These are phyloP conservation scores for Brachionus plicatilis DNA, from an alignment of 1,140 invertebrate genomes.

Conservation along the genomic window DNA sequence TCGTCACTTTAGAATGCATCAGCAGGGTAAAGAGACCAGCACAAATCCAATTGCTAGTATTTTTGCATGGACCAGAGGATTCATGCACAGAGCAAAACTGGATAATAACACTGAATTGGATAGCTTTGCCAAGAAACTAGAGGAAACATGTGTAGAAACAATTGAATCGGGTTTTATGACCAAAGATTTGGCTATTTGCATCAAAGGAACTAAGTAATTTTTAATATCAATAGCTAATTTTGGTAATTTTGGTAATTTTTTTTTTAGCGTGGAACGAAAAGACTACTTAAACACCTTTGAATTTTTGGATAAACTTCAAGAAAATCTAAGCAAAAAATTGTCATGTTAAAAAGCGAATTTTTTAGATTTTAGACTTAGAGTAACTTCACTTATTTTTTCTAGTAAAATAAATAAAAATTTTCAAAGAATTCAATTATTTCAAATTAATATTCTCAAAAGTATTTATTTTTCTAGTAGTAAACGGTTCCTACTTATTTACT, in stretches of 20 bases:
- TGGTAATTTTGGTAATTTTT: neutral
- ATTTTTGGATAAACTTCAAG: constrained; percentile 89
- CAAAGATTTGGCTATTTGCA: constrained; percentile 97
- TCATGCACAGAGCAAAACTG: constrained; percentile 83
- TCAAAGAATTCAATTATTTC: neutral
- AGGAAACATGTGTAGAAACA: constrained; percentile 83
- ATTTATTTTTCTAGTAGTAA: too few relatives aligned
- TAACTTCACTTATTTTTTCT: neutral
- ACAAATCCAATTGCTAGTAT: constrained; percentile 98
- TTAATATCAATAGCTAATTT: neutral
- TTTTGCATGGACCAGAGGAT: constrained; percentile 90
- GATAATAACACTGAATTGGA: constrained; percentile 73
- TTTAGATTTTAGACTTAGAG: neutral
- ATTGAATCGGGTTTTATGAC: constrained; percentile 92
- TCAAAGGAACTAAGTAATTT: constrained; percentile 66
- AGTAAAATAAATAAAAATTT: neutral
- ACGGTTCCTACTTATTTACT: too few relatives aligned
- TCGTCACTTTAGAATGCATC: constrained; percentile 49
- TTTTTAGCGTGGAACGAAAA: constrained; percentile 63
- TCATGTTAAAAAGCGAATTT: neutral
- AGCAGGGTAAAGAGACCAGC: constrained; percentile 77
- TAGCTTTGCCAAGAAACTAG: constrained; percentile 74
- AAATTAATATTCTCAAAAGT: neutral
- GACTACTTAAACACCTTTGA: constrained; percentile 97
- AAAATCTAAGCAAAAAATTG: constrained; percentile 73